Evolutionary conservation across 2,888 invertebrate species (phyloP).

Genomic region (Tetrapedia diversipes): DNA sequence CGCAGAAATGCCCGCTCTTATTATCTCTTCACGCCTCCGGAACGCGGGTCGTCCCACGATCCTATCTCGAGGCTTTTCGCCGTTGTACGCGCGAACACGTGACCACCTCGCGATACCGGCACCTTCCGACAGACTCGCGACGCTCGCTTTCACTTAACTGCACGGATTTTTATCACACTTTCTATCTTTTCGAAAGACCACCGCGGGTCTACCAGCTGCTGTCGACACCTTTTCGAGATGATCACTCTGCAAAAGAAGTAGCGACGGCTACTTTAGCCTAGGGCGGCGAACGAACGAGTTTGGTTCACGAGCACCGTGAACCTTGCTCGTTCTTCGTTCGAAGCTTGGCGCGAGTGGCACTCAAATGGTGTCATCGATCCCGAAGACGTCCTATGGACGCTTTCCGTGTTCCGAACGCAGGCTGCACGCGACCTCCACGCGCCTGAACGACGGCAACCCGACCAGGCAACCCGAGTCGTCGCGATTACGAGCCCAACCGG

Average conservation of each 20-base stretch:
- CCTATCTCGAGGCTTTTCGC: not conserved
- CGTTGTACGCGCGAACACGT: not conserved
- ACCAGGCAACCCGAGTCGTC: not conserved
- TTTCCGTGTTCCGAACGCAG: slow-evolving; percentile 17
- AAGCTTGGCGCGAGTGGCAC: too few species aligned
- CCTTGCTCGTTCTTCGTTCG: not conserved
- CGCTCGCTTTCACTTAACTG: too few species aligned
- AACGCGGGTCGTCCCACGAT: not conserved
- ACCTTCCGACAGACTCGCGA: not conserved
- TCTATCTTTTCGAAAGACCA: not conserved
- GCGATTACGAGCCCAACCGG: slow-evolving; percentile 31
- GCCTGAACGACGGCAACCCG: not conserved
- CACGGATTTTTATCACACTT: slow-evolving; percentile 12
- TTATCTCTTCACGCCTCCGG: slow-evolving; percentile 24
- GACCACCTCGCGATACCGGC: not conserved
- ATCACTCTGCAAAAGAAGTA: slow-evolving; percentile 31
- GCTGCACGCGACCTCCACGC: slow-evolving; percentile 34
- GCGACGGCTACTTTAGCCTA: too few species aligned
- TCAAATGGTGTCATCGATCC: not conserved
- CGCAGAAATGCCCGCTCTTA: slow-evolving; percentile 47
- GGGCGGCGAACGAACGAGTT: not conserved
- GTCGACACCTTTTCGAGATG: not conserved
- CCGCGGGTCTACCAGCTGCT: not conserved
- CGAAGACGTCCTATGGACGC: not conserved
- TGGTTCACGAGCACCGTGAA: not conserved